Evolutionary conservation across 2,113 vertebrate genomes (phyloP).

Genomic region (Macrotus californicus): DNA sequence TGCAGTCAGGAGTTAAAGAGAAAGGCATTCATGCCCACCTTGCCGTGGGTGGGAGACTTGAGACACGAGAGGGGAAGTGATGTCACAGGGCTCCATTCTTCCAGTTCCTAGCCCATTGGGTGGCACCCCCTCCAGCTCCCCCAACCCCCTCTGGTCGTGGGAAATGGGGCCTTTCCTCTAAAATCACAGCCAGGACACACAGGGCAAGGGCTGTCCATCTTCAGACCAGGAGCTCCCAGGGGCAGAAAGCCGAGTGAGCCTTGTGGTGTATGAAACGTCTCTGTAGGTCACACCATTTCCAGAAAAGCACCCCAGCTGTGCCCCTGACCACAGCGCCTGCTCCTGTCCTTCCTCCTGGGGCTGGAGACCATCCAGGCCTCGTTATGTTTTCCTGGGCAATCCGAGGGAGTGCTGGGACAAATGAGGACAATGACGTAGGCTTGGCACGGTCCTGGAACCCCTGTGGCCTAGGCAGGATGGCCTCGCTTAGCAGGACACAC

Average conservation of each 20-base stretch:
- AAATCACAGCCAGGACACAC: rapidly evolving
- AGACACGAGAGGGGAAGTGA: not conserved
- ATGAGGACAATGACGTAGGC: rapidly evolving
- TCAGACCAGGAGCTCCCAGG: not conserved
- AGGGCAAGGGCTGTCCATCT: not conserved
- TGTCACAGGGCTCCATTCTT: not conserved
- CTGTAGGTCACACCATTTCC: not conserved
- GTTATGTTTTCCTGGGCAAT: not conserved
- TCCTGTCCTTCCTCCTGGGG: not conserved
- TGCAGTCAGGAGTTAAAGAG: not conserved
- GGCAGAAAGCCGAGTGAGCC: too few species aligned
- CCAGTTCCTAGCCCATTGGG: rapidly evolving
- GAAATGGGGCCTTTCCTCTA: not conserved
- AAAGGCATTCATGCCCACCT: not conserved
- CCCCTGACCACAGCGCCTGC: not conserved
- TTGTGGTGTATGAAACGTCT: not conserved
- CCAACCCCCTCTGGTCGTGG: rapidly evolving
- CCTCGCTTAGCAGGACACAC: rapidly evolving
- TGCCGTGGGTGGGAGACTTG: not conserved
- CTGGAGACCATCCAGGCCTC: not conserved
- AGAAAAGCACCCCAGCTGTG: not conserved
- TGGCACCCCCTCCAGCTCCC: not conserved
- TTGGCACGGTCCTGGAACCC: rapidly evolving
- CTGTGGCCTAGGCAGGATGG: rapidly evolving
- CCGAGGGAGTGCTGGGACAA: not conserved